phyloP scores from a whole-genome alignment of 2,113 vertebrate genomes.

The Crotophaga sulcirostris region DNA sequence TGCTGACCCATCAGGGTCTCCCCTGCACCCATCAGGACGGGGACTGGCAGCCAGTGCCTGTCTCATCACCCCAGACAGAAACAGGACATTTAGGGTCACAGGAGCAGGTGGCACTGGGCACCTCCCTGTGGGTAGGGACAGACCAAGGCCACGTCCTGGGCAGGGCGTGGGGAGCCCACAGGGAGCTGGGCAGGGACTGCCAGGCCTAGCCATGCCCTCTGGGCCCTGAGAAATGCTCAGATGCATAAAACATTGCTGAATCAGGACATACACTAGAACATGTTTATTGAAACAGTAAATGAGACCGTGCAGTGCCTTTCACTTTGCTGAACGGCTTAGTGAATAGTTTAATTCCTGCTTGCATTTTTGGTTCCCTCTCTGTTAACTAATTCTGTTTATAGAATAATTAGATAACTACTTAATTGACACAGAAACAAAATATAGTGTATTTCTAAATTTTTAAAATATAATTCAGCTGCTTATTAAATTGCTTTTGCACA shows the following conservation, averaged over 20 bases:
- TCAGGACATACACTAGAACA: neutral
- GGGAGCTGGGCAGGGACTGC: fast-evolving
- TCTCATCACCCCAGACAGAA: too few species aligned
- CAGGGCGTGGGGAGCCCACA: fast-evolving
- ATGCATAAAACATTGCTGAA: neutral
- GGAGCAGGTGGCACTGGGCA: too few species aligned
- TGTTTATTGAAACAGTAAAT: neutral
- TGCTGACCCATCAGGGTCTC: neutral
- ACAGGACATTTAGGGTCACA: too few species aligned
- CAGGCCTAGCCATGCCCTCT: fast-evolving
- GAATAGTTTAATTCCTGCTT: neutral
- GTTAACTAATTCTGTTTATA: slow-evolving; percentile 43
- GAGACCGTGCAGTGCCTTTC: neutral
- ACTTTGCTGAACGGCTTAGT: neutral
- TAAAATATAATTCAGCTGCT: slow-evolving; percentile 48
- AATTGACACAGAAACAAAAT: slow-evolving; percentile 60
- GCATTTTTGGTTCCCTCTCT: neutral
- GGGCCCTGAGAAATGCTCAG: neutral
- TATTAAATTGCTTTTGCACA: slow-evolving; percentile 49
- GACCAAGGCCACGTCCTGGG: fast-evolving
- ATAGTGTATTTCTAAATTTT: slow-evolving; percentile 25
- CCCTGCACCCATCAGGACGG: too few species aligned
- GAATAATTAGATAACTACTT: slow-evolving; percentile 43
- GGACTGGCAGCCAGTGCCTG: neutral
- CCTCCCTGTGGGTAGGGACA: too few species aligned